Base-by-base conservation (phyloP, 2,888 invertebrate genomes). In the Ametastegia equiseti region DNA sequence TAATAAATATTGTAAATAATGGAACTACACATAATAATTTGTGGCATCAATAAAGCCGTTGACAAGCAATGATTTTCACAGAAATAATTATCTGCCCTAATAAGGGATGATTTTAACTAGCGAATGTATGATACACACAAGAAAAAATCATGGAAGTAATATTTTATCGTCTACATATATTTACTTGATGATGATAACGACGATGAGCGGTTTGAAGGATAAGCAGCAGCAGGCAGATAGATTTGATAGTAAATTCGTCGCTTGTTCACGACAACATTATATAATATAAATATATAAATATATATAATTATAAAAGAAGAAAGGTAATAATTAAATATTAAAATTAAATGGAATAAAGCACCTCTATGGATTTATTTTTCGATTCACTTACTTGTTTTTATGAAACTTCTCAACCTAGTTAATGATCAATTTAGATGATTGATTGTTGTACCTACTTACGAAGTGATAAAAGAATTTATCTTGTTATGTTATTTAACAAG, bases 41-140 rank as follows among this genome's bases (percentile, higher is more conserved):
- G 84, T 86, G 84, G 85, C 85, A 86, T 85, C 84, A 86, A 86
- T 86, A 83, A 81, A 83, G 83, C 84, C 81, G 84, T 86, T 81
- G 84, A 79, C 84, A 85, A 85, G 85, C 75, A 75, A 75, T 75
- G 75, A 50, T 54, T 75, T 75, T 75, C 19, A 73, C 36, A 67
- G 33, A 75, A n/a, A 50, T 54, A 75, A 54, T 75, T 54, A 75
- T 75, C 75, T 75, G 50, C 75, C 54, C 11, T 11, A 15, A 11
- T 23, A 23, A 0, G 39, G 1, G 1, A 67, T 4, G 2, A 19
- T 23, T 67, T 67, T 42, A 19, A 67, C 39, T 67, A 11, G 39
- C 19, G 1, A 30, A 60, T 60, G 27, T 27, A 15, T 15, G 11
- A 60, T 30, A 60, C 15, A 30, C 15, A 47, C n/a, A 54, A 1